Evolutionary conservation across 2,797 vertebrate genomes (phyloP).

Genomic region (Jordanella pulchra): DNA sequence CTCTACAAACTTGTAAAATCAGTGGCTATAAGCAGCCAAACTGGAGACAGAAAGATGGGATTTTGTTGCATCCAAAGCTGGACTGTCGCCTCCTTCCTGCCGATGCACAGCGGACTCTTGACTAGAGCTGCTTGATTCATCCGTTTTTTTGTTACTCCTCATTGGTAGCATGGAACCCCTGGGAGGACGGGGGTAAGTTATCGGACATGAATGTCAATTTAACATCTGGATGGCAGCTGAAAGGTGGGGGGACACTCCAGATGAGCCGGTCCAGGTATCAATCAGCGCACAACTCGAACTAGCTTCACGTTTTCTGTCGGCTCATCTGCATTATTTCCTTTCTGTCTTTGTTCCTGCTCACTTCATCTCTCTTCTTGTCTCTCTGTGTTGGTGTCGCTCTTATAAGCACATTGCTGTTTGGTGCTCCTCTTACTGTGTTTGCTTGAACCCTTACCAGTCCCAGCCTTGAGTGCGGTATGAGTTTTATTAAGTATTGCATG

Average conservation of each 20-base stretch:
- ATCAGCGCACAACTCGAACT: constrained; percentile 45
- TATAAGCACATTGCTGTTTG: constrained; percentile 73
- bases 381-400: constrained; percentile 57
- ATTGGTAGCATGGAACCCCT: constrained; percentile 35
- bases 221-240: constrained; percentile 39
- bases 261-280: constrained; percentile 40
- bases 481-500: constrained; percentile 40
- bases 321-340: constrained; percentile 29
- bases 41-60: constrained; percentile 19
- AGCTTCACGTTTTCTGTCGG: constrained; percentile 52
- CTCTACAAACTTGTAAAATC: constrained; percentile 26
- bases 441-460: constrained; percentile 51
- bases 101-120: constrained; percentile 13
- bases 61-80: constrained; percentile 44
- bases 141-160: constrained; percentile 29
- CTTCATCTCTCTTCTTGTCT: constrained; percentile 37
- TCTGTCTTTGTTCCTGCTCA: constrained; percentile 39
- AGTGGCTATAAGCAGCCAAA: constrained; percentile 18
- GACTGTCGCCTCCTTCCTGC: constrained; percentile 18
- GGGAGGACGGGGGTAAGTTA: constrained; percentile 18
- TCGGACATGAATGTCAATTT: constrained; percentile 38
- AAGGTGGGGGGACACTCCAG: constrained; percentile 15
- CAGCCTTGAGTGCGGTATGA: constrained; percentile 27
- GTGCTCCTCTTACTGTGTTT: constrained; percentile 66
- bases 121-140: constrained; percentile 34